Percentiles rank a stretch among this genome's conserved stretches.
These are phyloP conservation scores for Melanophora roralis DNA, from an alignment of 2,888 invertebrate genomes.

Conservation along the genomic window DNA sequence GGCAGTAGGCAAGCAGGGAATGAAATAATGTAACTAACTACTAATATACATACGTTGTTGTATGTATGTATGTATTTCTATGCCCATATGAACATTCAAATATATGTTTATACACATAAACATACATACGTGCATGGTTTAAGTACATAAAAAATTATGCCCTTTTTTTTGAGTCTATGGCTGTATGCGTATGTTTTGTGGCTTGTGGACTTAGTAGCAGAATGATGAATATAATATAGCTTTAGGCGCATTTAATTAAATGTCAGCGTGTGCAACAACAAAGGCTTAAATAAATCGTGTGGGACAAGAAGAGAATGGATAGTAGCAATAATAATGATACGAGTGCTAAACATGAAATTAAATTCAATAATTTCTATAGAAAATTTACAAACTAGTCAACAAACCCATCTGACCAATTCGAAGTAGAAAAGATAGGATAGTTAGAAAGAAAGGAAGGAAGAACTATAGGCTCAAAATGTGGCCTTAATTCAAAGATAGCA, in stretches of 20 bases:
- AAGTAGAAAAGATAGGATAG: too few relatives aligned
- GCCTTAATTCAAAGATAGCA: too few relatives aligned
- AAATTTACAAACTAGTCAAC: too few relatives aligned
- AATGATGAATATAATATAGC: conserved; percentile 52
- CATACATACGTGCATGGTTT: not conserved
- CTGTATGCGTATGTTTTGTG: conserved; percentile 3
- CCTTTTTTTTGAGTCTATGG: too few relatives aligned
- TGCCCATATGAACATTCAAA: not conserved
- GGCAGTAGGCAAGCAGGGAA: conserved; percentile 1
- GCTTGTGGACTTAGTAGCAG: conserved; percentile 39
- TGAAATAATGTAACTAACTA: conserved; percentile 30
- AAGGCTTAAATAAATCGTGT: conserved; percentile 24
- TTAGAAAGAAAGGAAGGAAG: too few relatives aligned
- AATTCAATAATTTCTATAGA: too few relatives aligned
- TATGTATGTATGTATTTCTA: not conserved
- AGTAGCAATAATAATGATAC: not conserved
- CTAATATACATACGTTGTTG: conserved; percentile 9
- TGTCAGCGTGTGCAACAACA: conserved; percentile 61
- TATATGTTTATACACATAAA: not conserved
- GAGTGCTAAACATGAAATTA: not conserved
- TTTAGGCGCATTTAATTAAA: conserved; percentile 66
- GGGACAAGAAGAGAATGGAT: not conserved
- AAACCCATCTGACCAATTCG: too few relatives aligned
- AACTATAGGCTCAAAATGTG: too few relatives aligned
- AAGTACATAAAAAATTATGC: not conserved